These are phyloP conservation scores for Lithodes maja DNA, from an alignment of 2,888 invertebrate genomes.

Conservation along the genomic window DNA sequence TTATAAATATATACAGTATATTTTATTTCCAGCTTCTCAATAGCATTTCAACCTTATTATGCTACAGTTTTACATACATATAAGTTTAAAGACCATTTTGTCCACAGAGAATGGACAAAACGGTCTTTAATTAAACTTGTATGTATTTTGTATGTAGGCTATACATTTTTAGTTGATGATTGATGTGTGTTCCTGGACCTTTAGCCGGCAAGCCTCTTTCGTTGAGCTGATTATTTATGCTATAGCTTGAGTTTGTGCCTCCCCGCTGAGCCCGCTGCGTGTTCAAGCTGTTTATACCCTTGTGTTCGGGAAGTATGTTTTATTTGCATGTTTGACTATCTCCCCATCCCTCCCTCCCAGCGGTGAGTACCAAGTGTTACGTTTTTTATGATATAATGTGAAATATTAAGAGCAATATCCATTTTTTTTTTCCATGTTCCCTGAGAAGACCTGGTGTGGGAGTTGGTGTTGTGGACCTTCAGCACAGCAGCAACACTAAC, in stretches of 20 bases:
- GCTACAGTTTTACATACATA: neutral
- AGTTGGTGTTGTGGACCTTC: constrained; percentile 47
- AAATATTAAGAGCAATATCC: neutral
- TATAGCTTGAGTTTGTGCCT: neutral
- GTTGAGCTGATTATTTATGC: neutral
- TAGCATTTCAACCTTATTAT: neutral
- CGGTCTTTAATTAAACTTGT: neutral
- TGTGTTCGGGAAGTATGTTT: constrained; percentile 1
- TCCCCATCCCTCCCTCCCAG: neutral
- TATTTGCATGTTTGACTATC: neutral
- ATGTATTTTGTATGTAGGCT: too few species aligned
- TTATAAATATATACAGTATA: too few species aligned
- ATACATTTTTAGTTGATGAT: neutral
- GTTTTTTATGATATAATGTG: neutral
- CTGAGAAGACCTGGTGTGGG: constrained; percentile 63
- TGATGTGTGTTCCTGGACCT: constrained; percentile 1
- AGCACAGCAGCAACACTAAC: constrained; percentile 49
- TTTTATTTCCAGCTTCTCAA: neutral
- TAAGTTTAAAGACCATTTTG: neutral
- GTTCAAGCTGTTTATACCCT: neutral
- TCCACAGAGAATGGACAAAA: neutral
- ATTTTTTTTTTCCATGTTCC: constrained; percentile 59
- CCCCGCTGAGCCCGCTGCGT: neutral
- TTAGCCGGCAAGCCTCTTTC: neutral
- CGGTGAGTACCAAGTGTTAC: neutral